Percentiles rank a stretch among this genome's conserved stretches.
These are phyloP conservation scores for Eidolon helvum DNA, from an alignment of 2,113 vertebrate genomes.

Conservation along the genomic window DNA sequence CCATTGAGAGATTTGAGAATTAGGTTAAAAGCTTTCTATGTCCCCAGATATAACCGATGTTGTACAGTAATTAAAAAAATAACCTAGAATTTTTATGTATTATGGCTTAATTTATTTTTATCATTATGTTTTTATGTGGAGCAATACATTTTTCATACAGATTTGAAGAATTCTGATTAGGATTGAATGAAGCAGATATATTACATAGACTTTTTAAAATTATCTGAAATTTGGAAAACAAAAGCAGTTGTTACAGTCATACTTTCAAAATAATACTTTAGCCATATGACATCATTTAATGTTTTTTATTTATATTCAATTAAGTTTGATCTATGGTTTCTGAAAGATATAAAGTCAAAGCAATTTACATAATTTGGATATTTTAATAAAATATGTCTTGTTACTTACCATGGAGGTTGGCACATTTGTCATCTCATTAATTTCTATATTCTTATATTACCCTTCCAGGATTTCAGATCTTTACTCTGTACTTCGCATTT, in stretches of 20 bases:
- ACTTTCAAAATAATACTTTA: conserved; percentile 53
- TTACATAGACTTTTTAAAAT: neutral
- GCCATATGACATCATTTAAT: conserved; percentile 59
- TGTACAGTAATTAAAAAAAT: neutral
- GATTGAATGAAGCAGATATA: conserved; percentile 12
- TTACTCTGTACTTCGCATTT: neutral
- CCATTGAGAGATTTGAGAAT: neutral
- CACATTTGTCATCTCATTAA: conserved; percentile 53
- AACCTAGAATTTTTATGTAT: neutral
- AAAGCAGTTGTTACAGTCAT: conserved; percentile 11
- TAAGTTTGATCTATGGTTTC: conserved; percentile 55
- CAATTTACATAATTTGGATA: conserved; percentile 60
- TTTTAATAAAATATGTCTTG: conserved; percentile 55
- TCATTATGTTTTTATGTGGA: neutral
- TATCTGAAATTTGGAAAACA: conserved; percentile 54
- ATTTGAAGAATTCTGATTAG: conserved; percentile 35
- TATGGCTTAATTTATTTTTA: conserved; percentile 38
- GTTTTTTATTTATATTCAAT: conserved; percentile 60
- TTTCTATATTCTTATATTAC: conserved; percentile 15
- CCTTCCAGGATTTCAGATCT: neutral
- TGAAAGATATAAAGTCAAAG: conserved; percentile 54
- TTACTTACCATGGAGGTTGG: conserved; percentile 32
- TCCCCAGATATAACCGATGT: neutral
- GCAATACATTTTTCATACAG: neutral
- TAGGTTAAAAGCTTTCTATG: neutral